These are phyloP conservation scores for Habrosyne pyritoides DNA, from an alignment of 2,888 invertebrate species.

Conservation along the genomic window DNA sequence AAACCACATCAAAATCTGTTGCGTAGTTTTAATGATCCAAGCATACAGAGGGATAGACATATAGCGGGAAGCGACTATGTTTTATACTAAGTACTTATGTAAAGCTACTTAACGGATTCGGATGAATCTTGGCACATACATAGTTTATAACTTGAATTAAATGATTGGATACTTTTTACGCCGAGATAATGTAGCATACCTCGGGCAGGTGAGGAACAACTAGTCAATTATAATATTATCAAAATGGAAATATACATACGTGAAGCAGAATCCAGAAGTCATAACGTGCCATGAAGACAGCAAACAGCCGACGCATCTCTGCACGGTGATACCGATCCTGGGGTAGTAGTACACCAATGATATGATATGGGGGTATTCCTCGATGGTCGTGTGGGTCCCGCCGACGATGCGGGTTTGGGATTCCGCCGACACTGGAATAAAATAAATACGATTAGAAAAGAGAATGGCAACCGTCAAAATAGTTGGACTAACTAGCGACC, in stretches of 20 bases:
- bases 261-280: conserved; percentile 55
- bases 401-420: conserved; percentile 52
- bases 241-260: conserved; percentile 47
- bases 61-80: no score
- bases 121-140: no score
- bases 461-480: neutral
- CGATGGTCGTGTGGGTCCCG: conserved; percentile 50
- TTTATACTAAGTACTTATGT: no score
- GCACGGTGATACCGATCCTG: conserved; percentile 45
- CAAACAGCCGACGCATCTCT: conserved; percentile 60
- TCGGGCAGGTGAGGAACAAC: neutral
- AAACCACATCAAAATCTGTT: no score
- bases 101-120: no score
- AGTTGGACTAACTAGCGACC: no score
- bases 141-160: no score
- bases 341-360: conserved; percentile 53
- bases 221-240: no score
- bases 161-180: no score
- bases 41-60: no score
- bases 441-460: conserved; percentile 7
- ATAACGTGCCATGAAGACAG: conserved; percentile 63
- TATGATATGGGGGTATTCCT: conserved; percentile 52
- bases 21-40: no score
- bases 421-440: conserved; percentile 43
- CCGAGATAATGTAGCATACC: no score